phyloP scores from a whole-genome alignment of 2,797 vertebrate species.

The Chlorospingus flavigularis region DNA sequence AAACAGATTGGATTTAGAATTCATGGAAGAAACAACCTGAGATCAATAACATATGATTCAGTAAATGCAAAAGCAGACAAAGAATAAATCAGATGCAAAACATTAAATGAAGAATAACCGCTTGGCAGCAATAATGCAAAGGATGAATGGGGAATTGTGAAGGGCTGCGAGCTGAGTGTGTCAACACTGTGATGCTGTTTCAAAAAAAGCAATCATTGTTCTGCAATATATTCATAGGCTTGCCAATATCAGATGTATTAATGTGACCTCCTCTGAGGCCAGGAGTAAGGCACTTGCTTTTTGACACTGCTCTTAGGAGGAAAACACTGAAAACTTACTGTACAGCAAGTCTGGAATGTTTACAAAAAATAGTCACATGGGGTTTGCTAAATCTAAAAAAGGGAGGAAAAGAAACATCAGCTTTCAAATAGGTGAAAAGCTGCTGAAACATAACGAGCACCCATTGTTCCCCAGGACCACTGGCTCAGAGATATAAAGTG shows the following conservation, averaged over 20 bases:
- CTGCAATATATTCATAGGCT: not conserved
- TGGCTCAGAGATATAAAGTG: not conserved
- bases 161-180: not conserved
- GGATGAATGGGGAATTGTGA: conserved; percentile 17
- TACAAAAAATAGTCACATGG: not conserved
- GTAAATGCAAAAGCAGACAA: not conserved
- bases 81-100: not conserved
- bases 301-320: not conserved
- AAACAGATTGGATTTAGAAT: not conserved
- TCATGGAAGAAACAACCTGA: not conserved
- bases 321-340: not conserved
- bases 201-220: conserved; percentile 2
- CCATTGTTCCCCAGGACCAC: not conserved
- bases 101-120: not conserved
- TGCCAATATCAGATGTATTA: not conserved
- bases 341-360: not conserved
- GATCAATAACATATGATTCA: not conserved
- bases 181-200: not conserved
- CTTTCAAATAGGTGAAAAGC: not conserved
- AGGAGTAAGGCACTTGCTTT: not conserved
- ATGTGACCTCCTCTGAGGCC: not conserved
- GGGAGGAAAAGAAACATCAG: not conserved
- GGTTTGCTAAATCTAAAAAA: not conserved
- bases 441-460: not conserved
- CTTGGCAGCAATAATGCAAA: not conserved